Base-by-base conservation (phyloP, 1,140 invertebrate species). In the Uloborus diversus region DNA sequence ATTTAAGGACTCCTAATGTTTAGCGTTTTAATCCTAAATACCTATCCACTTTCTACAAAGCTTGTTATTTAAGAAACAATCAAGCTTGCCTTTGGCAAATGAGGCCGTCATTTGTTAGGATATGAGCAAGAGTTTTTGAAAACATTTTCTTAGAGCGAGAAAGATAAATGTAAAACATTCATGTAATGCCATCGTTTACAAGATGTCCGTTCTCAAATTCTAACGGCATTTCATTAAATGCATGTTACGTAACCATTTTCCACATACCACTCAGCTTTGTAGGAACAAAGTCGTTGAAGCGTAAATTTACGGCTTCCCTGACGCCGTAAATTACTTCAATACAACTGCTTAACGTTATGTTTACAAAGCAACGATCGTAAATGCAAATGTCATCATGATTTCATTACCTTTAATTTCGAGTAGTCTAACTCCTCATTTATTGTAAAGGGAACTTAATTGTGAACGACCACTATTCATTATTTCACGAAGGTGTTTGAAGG, bases 361-460 rank as follows among this genome's bases (percentile, higher is more conserved):
- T 68, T 68, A 68, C 64, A 68, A 47, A 49, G 64, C 64, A 37
- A 49, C 64, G 64, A 68, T 68, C 42, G 37, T 28, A 53, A 1
- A 20, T 20, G 49, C 49, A 20, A 53, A 23, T 70, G 53, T 61
- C 56, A 61, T 73, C 69, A 73, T 61, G 61, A 47, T 47, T 73
- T 73, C 69, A 73, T 73, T 73, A 73, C 69, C 53, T 73, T 73
- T 61, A 59, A 61, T 73, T 73, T 61, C 53, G n/a, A 32, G 71
- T 17, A 33, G n/a, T 71, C 25, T 71, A 23, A 42, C 56, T 61
- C 28, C 17, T 69, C 47, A 30, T 23, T 25, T 13, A 56, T 20
- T 7, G 30, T 35, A n/a, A 9, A 14, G 20, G 5, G 27, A 23
- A 20, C 11, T 17, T 20, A 20, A 53, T 53, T 33, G 27, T 32